These are phyloP conservation scores for Hemitrygon akajei DNA, from an alignment of 2,797 vertebrate genomes.

Conservation along the genomic window DNA sequence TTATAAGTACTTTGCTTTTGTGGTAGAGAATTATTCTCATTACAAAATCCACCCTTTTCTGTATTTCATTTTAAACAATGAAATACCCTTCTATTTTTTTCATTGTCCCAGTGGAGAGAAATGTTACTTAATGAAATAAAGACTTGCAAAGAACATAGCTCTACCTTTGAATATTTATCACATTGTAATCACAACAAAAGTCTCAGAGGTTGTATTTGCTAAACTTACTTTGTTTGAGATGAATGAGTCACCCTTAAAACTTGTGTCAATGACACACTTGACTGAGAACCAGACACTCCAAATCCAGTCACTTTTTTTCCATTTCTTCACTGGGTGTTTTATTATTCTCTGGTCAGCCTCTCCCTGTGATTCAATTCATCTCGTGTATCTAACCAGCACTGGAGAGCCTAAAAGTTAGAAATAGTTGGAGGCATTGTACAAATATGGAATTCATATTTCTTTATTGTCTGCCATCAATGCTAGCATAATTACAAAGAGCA, in stretches of 20 bases:
- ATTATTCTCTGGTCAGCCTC: neutral
- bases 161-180: neutral
- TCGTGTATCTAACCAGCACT: neutral
- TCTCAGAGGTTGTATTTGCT: neutral
- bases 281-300: neutral
- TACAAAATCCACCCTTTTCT: no score
- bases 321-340: neutral
- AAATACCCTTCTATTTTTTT: neutral
- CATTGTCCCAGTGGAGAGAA: neutral
- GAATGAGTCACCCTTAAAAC: neutral
- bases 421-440: neutral
- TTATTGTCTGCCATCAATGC: neutral
- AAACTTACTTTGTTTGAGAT: neutral
- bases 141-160: neutral
- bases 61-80: neutral
- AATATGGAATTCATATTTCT: neutral
- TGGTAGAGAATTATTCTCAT: no score
- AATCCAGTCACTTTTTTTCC: neutral
- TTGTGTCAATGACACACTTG: neutral
- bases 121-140: neutral
- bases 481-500: neutral
- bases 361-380: neutral
- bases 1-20: no score
- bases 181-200: neutral
- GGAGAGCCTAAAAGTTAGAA: neutral